phyloP scores from a whole-genome alignment of 2,797 vertebrate genomes.

The Sandelia bainsii region DNA sequence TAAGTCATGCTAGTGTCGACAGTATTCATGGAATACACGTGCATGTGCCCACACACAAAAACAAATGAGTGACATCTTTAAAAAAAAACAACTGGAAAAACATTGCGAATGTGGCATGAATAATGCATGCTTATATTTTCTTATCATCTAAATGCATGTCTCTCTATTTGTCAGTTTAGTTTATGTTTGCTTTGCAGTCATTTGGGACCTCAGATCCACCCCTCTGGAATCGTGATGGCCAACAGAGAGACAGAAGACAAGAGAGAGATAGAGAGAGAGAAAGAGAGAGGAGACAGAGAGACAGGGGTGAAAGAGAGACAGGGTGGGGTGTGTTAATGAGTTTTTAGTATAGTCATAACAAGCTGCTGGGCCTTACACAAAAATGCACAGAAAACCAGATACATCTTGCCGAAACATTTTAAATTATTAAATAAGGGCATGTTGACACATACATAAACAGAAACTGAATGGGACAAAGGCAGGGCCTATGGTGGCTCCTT shows the following conservation, averaged over 20 bases:
- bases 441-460: conserved; percentile 21
- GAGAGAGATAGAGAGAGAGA: conserved; percentile 1
- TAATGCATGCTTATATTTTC: conserved; percentile 62
- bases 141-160: conserved; percentile 67
- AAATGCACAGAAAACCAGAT: conserved; percentile 28
- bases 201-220: conserved; percentile 48
- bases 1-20: conserved; percentile 15
- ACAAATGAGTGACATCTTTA: conserved; percentile 34
- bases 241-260: conserved; percentile 2
- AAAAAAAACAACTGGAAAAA: conserved; percentile 31
- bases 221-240: conserved; percentile 45
- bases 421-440: conserved; percentile 65
- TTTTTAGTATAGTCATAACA: conserved; percentile 26
- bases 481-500: conserved; percentile 31
- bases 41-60: conserved; percentile 3
- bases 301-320: not conserved
- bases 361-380: conserved; percentile 35
- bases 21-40: not conserved
- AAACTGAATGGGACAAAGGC: conserved; percentile 14
- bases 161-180: conserved; percentile 65
- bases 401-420: conserved; percentile 42
- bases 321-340: not conserved
- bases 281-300: not conserved
- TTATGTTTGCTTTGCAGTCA: conserved; percentile 62
- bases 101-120: conserved; percentile 50